Conservation (phyloP, 2,113 vertebrate genomes). For the Puffinus mauretanicus region DNA sequence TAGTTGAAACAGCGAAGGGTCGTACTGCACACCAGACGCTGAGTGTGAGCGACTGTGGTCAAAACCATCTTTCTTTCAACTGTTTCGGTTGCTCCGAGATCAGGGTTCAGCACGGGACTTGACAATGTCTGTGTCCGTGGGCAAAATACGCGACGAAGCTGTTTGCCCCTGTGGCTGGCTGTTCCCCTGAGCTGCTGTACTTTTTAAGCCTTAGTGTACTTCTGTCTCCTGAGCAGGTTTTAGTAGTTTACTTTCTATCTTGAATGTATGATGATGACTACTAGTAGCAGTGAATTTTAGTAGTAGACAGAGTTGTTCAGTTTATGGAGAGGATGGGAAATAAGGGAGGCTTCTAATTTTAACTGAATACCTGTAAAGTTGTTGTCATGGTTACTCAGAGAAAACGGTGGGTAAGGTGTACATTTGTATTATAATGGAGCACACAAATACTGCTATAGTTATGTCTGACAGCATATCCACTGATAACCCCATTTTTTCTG, state of each 20-base stretch:
- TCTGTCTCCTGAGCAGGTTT: conserved; percentile 13
- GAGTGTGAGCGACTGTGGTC: not conserved
- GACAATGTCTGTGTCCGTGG: not conserved
- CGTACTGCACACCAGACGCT: not conserved
- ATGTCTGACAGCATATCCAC: not conserved
- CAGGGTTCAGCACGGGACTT: not conserved
- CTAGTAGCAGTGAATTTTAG: conserved; percentile 28
- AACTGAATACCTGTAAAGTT: not conserved
- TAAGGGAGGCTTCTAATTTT: conserved; percentile 26
- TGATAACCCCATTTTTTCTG: conserved; percentile 62
- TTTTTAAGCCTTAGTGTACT: conserved; percentile 5
- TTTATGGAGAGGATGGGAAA: conserved; percentile 3
- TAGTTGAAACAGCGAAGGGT: not conserved
- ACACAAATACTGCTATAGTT: conserved; percentile 19
- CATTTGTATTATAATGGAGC: conserved; percentile 56
- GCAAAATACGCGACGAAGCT: not conserved
- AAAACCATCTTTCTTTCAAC: not conserved
- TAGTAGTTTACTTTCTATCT: conserved; percentile 27
- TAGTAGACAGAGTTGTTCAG: conserved; percentile 25
- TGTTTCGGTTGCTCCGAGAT: not conserved
- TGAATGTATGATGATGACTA: conserved; percentile 60
- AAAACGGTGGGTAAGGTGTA: conserved; percentile 14
- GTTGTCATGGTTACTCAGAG: not conserved
- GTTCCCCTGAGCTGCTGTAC: not conserved
- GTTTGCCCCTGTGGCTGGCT: rapidly evolving